These are phyloP conservation scores for Ethmia dodecea DNA, from an alignment of 2,888 invertebrate genomes.

Conservation along the genomic window DNA sequence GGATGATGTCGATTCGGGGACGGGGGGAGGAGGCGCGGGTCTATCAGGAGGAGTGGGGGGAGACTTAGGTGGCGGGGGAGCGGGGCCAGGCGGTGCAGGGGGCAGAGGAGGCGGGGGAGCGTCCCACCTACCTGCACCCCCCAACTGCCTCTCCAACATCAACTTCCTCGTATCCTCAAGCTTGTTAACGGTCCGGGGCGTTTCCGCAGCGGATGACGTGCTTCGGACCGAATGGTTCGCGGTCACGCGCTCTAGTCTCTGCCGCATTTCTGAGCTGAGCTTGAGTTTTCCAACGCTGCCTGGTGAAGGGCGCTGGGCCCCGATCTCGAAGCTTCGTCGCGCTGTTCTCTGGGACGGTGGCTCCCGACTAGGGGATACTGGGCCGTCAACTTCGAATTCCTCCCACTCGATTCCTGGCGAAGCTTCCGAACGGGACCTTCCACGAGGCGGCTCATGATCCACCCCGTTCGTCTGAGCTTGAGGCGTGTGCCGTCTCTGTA, in stretches of 20 bases:
- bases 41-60: conserved; percentile 74
- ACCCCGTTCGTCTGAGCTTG: conserved; percentile 72
- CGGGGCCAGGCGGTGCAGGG: conserved; percentile 78
- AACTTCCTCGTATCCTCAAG: conserved; percentile 91
- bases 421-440: conserved; percentile 61
- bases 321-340: conserved; percentile 86
- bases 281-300: conserved; percentile 94
- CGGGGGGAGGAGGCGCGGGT: conserved; percentile 81
- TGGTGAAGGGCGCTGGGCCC: conserved; percentile 88
- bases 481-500: conserved; percentile 88
- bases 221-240: conserved; percentile 92
- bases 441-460: conserved; percentile 58
- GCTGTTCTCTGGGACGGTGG: conserved; percentile 61
- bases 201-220: conserved; percentile 83
- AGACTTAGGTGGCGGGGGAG: conserved; percentile 80
- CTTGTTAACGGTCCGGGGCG: conserved; percentile 85
- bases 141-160: conserved; percentile 90
- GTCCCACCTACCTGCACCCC: conserved; percentile 81
- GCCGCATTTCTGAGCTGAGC: conserved; percentile 94
- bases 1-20: conserved; percentile 75
- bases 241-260: conserved; percentile 91
- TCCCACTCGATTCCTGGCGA: conserved; percentile 87
- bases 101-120: conserved; percentile 81
- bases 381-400: conserved; percentile 86
- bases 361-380: conserved; percentile 54